These are phyloP conservation scores for Ennomos quercinarius DNA, from an alignment of 2,888 invertebrate genomes.

Conservation along the genomic window DNA sequence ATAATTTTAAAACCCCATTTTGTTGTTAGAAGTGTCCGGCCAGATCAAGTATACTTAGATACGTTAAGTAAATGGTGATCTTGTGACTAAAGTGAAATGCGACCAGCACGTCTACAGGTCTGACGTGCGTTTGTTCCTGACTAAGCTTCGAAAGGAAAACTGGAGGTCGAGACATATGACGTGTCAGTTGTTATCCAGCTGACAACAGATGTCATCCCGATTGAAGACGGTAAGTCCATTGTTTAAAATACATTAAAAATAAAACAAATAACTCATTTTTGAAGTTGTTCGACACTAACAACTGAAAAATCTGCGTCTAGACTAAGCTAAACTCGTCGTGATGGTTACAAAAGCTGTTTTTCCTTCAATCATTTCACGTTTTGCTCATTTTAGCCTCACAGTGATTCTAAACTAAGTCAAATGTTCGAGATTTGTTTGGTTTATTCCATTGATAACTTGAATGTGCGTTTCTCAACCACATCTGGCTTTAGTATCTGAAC, in stretches of 20 bases:
- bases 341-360: too few relatives aligned
- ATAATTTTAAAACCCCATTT: background rate
- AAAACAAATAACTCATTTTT: background rate
- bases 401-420: too few relatives aligned
- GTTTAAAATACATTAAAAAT: background rate
- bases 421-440: too few relatives aligned
- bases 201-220: slow-evolving; percentile 83
- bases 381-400: too few relatives aligned
- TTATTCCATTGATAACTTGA: too few relatives aligned
- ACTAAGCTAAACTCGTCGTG: too few relatives aligned
- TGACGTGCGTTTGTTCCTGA: slow-evolving; percentile 49
- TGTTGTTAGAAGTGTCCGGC: background rate
- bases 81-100: slow-evolving; percentile 40
- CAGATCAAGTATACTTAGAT: slow-evolving; percentile 23
- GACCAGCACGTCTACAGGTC: slow-evolving; percentile 53
- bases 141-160: slow-evolving; percentile 61
- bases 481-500: too few relatives aligned
- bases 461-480: too few relatives aligned
- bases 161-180: slow-evolving; percentile 83
- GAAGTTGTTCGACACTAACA: too few relatives aligned
- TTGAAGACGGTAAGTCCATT: slow-evolving; percentile 74
- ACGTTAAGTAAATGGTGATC: slow-evolving; percentile 20
- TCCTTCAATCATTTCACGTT: too few relatives aligned
- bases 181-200: slow-evolving; percentile 84
- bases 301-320: too few relatives aligned